Conservation (phyloP, 2,797 vertebrate genomes). For the Tenualosa thibaudeaui region DNA sequence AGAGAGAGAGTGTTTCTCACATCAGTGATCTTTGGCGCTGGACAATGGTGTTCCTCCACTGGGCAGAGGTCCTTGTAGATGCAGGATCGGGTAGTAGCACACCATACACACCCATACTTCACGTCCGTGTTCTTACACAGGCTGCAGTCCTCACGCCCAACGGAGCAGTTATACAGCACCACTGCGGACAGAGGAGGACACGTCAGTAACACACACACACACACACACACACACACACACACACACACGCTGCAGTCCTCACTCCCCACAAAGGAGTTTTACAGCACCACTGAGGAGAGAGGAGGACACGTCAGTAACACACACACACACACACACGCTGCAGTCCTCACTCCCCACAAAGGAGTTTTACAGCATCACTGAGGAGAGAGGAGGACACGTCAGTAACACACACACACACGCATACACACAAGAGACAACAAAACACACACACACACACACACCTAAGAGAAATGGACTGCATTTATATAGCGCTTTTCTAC, state of each 20-base stretch:
- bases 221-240: not conserved
- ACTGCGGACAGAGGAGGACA: constrained; percentile 68
- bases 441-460: not conserved
- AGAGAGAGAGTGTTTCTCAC: constrained; percentile 66
- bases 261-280: constrained; percentile 76
- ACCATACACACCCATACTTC: constrained; percentile 87
- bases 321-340: not conserved
- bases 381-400: not conserved
- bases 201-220: not conserved
- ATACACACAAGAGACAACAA: not conserved
- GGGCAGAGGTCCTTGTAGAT: constrained; percentile 77
- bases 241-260: not conserved
- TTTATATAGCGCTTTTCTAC: too few species aligned
- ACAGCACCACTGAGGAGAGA: constrained; percentile 80
- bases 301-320: not conserved
- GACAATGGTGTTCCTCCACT: constrained; percentile 68
- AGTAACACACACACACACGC: not conserved
- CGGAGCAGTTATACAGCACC: constrained; percentile 89
- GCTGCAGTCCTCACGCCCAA: constrained; percentile 89
- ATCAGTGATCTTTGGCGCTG: constrained; percentile 79
- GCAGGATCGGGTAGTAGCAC: constrained; percentile 71
- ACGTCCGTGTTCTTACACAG: constrained; percentile 82
- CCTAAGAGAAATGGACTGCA: too few species aligned
- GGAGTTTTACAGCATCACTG: constrained; percentile 92
- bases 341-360: not conserved